A percentile compares a stretch with the other conserved stretches of the same genome.
These are phyloP conservation scores for Todiramphus chloris DNA, from an alignment of 2,113 vertebrate species.

Conservation along the genomic window DNA sequence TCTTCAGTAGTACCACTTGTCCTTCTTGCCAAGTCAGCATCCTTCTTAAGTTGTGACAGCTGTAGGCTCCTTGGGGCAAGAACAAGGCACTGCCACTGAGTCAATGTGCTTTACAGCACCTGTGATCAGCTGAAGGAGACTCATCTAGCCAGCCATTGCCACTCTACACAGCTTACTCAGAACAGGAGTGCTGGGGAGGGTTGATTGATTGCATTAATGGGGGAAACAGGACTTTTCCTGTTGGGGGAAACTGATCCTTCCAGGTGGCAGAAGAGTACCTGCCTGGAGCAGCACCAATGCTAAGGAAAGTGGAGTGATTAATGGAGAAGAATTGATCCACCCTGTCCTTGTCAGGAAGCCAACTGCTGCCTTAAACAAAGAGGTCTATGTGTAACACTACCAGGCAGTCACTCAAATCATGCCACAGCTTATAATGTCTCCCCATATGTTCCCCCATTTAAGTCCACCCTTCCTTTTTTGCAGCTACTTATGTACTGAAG, in stretches of 20 bases:
- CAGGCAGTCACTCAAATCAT: conserved; percentile 34
- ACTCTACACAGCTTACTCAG: fast-evolving
- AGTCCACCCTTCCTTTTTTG: not conserved
- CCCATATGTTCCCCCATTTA: not conserved
- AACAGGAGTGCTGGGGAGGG: fast-evolving
- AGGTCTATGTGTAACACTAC: not conserved
- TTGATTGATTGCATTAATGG: not conserved
- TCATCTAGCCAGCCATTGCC: not conserved
- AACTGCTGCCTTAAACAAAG: conserved; percentile 23
- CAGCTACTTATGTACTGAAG: conserved; percentile 13
- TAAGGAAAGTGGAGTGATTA: not conserved
- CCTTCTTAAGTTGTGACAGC: not conserved
- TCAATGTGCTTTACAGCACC: fast-evolving
- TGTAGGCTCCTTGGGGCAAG: not conserved
- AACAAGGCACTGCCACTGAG: fast-evolving
- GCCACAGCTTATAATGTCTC: conserved; percentile 38
- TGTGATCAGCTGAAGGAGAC: not conserved
- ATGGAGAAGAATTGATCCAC: conserved; percentile 48
- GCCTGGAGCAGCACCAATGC: fast-evolving
- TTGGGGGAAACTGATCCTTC: not conserved
- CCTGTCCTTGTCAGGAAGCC: not conserved
- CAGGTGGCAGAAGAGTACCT: not conserved
- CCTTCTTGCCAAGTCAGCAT: not conserved
- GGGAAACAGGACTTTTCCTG: not conserved
- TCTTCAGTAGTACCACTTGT: not conserved